Percentiles rank a stretch among this genome's conserved stretches.
phyloP scores from a whole-genome alignment of 2,113 vertebrate species.

The Gobius niger region DNA sequence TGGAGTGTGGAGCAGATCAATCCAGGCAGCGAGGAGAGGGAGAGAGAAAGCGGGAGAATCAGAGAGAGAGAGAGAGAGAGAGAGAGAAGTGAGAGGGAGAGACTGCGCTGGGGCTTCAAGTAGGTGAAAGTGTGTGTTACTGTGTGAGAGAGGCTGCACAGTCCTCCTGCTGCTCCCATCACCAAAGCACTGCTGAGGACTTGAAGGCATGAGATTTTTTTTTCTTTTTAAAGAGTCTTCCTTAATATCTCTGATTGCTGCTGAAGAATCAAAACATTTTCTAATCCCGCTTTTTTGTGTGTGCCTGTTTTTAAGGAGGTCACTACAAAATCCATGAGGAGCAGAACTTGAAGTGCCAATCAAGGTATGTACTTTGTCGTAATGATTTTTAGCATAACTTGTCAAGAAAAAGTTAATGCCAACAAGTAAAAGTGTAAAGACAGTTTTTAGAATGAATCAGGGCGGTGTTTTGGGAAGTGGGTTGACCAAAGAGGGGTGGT shows the following conservation, averaged over 20 bases:
- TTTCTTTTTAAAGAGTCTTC: conserved; percentile 17
- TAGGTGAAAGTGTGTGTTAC: conserved; percentile 58
- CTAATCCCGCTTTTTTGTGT: conserved; percentile 25
- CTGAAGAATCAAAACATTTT: conserved; percentile 49
- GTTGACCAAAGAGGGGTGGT: background rate
- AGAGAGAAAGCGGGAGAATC: conserved; percentile 4
- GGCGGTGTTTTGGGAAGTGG: conserved; percentile 6
- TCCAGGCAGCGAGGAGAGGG: conserved; percentile 37
- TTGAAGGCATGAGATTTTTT: conserved; percentile 46
- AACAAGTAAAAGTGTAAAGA: background rate
- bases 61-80: conserved; percentile 19
- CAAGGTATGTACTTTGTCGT: conserved; percentile 57
- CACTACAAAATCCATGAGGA: conserved; percentile 52
- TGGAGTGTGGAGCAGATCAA: conserved; percentile 47
- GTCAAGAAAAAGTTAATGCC: background rate
- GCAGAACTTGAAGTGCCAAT: conserved; percentile 29
- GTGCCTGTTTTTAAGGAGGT: conserved; percentile 61
- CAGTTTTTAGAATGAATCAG: background rate
- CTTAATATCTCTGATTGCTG: conserved; percentile 31
- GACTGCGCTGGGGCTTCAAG: conserved; percentile 46
- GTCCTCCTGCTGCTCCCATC: conserved; percentile 43
- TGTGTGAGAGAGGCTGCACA: conserved; percentile 48
- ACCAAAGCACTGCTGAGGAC: conserved; percentile 39
- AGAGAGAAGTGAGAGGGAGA: conserved; percentile 21
- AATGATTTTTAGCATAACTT: background rate